Evolutionary conservation across 1,140 invertebrate species (phyloP), one percentile per base, ranked within the genome.

Genomic region (Brachionus sp.): DNA sequence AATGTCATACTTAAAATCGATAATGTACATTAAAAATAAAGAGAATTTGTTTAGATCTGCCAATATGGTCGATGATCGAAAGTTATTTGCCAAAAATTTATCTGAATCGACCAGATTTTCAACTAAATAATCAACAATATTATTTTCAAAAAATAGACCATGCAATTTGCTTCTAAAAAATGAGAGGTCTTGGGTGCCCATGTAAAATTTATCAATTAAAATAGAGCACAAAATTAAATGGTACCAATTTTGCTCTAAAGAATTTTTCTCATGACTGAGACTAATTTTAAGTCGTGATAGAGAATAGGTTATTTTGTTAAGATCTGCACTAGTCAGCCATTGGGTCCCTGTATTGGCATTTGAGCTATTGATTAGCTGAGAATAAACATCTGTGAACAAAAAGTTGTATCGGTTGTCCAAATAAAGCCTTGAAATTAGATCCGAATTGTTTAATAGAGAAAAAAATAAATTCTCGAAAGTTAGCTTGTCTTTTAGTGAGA

Each of bases 261-360:
- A 33, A 46, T 23, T 46, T 75, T n/a, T n/a, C 16, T 75, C 70
- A 3, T 35, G 44, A 5, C 19, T 33, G 4, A 46, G 23, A 25
- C 12, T 3, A 19, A 44, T 46, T 19, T 46, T 25, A 25, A 75
- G 12, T 19, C 44, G 70, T 9, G 70, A 75, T 10, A 75, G 23
- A 13, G 70, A 75, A 75, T 23, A 80, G 10, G 23, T 66, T 39
- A 80, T 80, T 66, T 80, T 57, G 77, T 80, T 80, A 6, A 57
- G 25, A 9, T 19, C 16, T 33, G 19, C 5, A 50, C 12, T 62
- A 4, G 16, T 53, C 4, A 57, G 50, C 77, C 50, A 80, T n/a
- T n/a, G n/a, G n/a, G n/a, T n/a, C 12, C 62, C 46, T 4, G 16
- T 2, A 19, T 75, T 19, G 19, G 44, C 16, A 3, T 75, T 75